phyloP scores from a whole-genome alignment of 2,888 invertebrate genomes.

The Macrosiphum euphorbiae region DNA sequence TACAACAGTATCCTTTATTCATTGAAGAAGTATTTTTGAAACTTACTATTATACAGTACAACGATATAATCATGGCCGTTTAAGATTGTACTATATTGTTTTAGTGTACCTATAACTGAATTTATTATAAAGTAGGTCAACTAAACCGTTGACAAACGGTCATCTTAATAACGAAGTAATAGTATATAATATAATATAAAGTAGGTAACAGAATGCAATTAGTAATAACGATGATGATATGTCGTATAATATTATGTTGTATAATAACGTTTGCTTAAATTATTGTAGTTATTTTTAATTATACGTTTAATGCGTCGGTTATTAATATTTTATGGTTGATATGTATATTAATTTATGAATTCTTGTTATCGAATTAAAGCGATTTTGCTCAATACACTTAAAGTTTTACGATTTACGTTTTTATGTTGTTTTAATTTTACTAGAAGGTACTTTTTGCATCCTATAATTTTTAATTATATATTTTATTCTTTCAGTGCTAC shows the following conservation, averaged over 20 bases:
- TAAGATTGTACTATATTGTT: background rate
- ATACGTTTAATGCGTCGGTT: background rate
- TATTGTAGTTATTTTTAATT: background rate
- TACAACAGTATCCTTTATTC: too few species aligned
- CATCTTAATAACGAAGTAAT: background rate
- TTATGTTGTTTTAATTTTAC: background rate
- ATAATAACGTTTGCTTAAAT: background rate
- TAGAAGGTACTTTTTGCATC: background rate
- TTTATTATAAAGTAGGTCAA: background rate
- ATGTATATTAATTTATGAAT: background rate
- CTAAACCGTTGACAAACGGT: background rate
- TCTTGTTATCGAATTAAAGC: background rate
- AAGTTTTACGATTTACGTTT: background rate
- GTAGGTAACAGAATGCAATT: background rate
- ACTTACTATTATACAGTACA: background rate
- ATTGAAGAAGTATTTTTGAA: background rate
- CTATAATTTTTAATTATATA: background rate
- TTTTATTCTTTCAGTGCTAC: background rate
- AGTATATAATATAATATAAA: background rate
- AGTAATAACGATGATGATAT: background rate
- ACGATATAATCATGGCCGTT: background rate
- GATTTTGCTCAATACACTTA: background rate
- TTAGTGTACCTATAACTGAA: background rate
- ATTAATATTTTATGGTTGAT: constrained; percentile 2
- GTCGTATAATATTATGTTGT: background rate